Conservation (phyloP, 2,888 invertebrate species). For the Ctenicera cuprea region DNA sequence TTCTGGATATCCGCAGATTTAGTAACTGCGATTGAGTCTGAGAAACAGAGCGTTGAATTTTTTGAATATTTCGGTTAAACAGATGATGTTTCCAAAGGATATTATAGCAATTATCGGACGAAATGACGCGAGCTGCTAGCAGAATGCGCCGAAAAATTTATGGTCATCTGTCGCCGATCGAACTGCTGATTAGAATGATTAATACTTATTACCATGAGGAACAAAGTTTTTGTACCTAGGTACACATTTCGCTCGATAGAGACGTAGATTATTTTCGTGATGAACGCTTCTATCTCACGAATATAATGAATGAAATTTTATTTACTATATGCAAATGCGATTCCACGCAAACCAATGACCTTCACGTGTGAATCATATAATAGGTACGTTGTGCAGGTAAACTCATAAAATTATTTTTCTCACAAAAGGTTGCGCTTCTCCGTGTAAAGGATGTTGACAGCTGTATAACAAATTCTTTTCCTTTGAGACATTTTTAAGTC, state of each 20-base stretch:
- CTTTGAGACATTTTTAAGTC: constrained; percentile 6
- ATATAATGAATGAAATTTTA: constrained; percentile 45
- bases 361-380: constrained; percentile 45
- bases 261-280: constrained; percentile 41
- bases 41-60: constrained; percentile 29
- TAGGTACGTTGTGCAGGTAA: constrained; percentile 16
- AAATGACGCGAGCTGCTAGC: constrained; percentile 35
- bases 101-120: constrained; percentile 45
- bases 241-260: constrained; percentile 35
- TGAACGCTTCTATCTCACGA: constrained; percentile 28
- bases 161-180: constrained; percentile 45
- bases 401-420: constrained; percentile 38
- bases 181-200: constrained; percentile 47
- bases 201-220: constrained; percentile 38
- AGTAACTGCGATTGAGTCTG: constrained; percentile 13
- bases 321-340: constrained; percentile 42
- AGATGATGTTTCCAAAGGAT: constrained; percentile 34
- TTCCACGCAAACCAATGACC: constrained; percentile 47
- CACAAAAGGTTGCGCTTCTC: constrained; percentile 34
- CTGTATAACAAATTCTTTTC: constrained; percentile 29
- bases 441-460: constrained; percentile 30
- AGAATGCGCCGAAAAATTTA: constrained; percentile 46
- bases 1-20: constrained; percentile 30
- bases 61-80: constrained; percentile 42
- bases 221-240: constrained; percentile 41